phyloP scores from a whole-genome alignment of 2,888 invertebrate species.

The Thymelicus acteon region DNA sequence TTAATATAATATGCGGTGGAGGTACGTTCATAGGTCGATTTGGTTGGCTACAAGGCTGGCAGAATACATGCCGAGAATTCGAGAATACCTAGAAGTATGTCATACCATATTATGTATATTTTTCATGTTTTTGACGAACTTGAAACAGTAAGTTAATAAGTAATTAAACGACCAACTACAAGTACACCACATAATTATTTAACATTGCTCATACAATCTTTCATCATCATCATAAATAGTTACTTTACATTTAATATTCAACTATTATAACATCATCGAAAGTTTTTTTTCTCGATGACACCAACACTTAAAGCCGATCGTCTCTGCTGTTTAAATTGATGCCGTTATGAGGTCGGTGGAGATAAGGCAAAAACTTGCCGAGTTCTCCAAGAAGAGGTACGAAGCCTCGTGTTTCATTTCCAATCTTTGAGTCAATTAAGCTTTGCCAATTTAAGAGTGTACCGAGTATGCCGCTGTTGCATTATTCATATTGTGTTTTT shows the following conservation, averaged over 20 bases:
- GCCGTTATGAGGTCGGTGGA: constrained; percentile 55
- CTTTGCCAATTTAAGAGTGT: constrained; percentile 80
- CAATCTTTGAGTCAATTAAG: constrained; percentile 83
- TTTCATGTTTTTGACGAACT: too few relatives aligned
- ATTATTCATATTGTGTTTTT: constrained; percentile 84
- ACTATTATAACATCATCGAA: constrained; percentile 12
- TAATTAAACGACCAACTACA: too few relatives aligned
- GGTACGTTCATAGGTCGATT: constrained; percentile 27
- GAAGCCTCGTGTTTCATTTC: constrained; percentile 70
- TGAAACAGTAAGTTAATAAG: background rate
- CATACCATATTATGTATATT: too few relatives aligned
- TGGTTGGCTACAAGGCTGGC: constrained; percentile 27
- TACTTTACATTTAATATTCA: background rate
- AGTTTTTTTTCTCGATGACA: constrained; percentile 35
- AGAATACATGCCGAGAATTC: constrained; percentile 1
- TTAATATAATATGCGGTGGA: constrained; percentile 49
- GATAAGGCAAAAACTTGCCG: constrained; percentile 62
- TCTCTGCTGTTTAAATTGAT: constrained; percentile 65
- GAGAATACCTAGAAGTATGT: background rate
- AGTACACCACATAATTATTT: too few relatives aligned
- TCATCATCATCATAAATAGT: background rate
- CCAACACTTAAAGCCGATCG: constrained; percentile 45
- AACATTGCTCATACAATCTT: background rate
- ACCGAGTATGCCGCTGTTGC: constrained; percentile 75
- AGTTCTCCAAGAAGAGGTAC: constrained; percentile 48